Conservation (phyloP, 2,113 vertebrate genomes). For the Cyphomyrus discorhynchus region DNA sequence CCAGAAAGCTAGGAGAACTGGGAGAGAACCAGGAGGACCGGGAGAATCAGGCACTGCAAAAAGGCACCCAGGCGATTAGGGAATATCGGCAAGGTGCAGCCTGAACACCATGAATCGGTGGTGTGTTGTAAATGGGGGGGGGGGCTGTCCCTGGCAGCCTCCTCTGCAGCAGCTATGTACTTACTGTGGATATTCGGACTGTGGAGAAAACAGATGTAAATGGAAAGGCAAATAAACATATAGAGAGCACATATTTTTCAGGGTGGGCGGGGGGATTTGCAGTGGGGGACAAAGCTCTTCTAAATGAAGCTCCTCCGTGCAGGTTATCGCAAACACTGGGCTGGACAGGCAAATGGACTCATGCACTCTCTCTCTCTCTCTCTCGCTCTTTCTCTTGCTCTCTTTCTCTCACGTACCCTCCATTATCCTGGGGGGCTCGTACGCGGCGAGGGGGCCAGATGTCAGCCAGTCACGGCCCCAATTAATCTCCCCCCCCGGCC, state of each 20-base stretch:
- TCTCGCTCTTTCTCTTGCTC: not conserved
- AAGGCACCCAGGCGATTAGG: not conserved
- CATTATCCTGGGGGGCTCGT: constrained; percentile 59
- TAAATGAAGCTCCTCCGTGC: constrained; percentile 37
- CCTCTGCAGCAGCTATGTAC: not conserved
- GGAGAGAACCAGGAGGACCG: not conserved
- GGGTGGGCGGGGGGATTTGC: not conserved
- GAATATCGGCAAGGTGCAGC: not conserved
- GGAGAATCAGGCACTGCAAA: not conserved
- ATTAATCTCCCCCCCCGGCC: constrained; percentile 73
- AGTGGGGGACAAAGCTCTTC: constrained; percentile 18
- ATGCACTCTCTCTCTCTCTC: constrained; percentile 45
- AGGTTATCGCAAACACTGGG: constrained; percentile 57
- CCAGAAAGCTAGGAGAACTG: not conserved
- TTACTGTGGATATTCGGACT: not conserved
- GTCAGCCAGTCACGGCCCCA: constrained; percentile 64
- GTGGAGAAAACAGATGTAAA: not conserved
- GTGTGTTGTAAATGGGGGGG: not conserved
- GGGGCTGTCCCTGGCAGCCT: not conserved
- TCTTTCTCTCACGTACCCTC: constrained; percentile 47
- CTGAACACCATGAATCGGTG: not conserved
- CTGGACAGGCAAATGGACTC: constrained; percentile 82
- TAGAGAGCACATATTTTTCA: not conserved
- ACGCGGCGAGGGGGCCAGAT: constrained; percentile 56
- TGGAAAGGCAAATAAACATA: not conserved